These are phyloP conservation scores for Patella ulyssiponensis DNA, from an alignment of 2,888 invertebrate genomes.

Conservation along the genomic window DNA sequence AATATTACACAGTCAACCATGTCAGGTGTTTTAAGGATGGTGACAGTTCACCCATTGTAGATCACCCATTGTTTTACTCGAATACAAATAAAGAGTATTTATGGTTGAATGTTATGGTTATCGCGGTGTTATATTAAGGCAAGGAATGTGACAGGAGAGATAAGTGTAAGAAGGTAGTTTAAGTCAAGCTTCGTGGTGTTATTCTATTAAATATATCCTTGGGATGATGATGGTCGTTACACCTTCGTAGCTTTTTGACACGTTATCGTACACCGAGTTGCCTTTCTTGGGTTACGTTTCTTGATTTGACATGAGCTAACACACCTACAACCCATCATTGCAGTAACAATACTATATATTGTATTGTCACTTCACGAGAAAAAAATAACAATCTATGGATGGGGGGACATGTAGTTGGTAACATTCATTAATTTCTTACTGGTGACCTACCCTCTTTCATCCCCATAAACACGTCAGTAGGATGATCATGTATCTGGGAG, in stretches of 20 bases:
- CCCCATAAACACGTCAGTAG: slow-evolving; percentile 8
- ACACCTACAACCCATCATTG: background rate
- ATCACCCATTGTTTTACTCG: too few relatives aligned
- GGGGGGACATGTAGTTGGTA: background rate
- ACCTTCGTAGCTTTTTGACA: background rate
- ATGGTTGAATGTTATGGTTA: too few relatives aligned
- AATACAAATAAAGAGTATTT: too few relatives aligned
- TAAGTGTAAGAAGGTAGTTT: too few relatives aligned
- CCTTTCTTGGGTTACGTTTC: background rate
- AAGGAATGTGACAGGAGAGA: too few relatives aligned
- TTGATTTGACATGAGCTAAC: background rate
- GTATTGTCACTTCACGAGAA: background rate
- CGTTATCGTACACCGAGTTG: background rate
- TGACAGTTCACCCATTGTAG: too few relatives aligned
- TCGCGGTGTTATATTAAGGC: too few relatives aligned
- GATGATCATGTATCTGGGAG: background rate
- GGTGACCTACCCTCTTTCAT: background rate
- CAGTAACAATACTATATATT: slow-evolving; percentile 10
- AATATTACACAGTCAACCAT: too few relatives aligned
- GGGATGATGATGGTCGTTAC: background rate
- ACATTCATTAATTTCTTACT: background rate
- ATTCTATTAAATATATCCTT: too few relatives aligned
- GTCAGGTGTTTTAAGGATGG: too few relatives aligned
- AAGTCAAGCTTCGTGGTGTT: too few relatives aligned
- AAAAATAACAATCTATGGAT: background rate